Conservation (phyloP, 2,888 invertebrate species). For the Parnassius mnemosyne region DNA sequence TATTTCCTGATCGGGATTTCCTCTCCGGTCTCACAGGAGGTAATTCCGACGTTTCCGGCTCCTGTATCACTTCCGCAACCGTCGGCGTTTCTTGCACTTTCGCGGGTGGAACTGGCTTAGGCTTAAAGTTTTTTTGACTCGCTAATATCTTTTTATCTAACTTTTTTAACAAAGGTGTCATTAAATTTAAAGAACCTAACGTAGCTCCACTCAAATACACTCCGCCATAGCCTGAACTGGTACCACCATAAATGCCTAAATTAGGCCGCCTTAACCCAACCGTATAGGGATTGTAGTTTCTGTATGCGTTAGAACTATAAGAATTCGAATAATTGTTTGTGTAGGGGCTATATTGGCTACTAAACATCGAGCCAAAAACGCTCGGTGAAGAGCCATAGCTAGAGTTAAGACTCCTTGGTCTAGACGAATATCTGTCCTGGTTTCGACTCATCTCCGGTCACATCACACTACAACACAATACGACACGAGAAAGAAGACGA, state of each 20-base stretch:
- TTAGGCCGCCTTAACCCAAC: constrained; percentile 65
- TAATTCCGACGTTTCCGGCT: constrained; percentile 23
- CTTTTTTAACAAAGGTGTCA: constrained; percentile 77
- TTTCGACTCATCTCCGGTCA: constrained; percentile 71
- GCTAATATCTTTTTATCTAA: constrained; percentile 72
- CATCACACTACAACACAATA: constrained; percentile 48
- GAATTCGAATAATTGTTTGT: constrained; percentile 62
- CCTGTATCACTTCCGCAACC: constrained; percentile 34
- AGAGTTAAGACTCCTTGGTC: constrained; percentile 66
- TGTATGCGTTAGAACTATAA: constrained; percentile 59
- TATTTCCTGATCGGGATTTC: constrained; percentile 48
- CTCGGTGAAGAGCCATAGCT: constrained; percentile 72
- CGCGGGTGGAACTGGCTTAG: constrained; percentile 63
- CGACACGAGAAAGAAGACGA: constrained; percentile 30
- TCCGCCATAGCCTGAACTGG: constrained; percentile 84
- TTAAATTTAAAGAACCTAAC: constrained; percentile 79
- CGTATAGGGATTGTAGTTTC: constrained; percentile 72
- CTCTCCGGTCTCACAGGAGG: constrained; percentile 60
- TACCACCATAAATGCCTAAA: constrained; percentile 81
- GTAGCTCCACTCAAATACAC: constrained; percentile 82
- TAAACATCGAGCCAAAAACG: constrained; percentile 65
- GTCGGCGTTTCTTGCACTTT: constrained; percentile 48
- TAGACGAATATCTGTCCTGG: constrained; percentile 65
- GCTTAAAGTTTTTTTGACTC: constrained; percentile 75
- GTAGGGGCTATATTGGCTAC: constrained; percentile 64